phyloP scores from a whole-genome alignment of 1,140 invertebrate species.

The Stratiolaelaps scimitus region DNA sequence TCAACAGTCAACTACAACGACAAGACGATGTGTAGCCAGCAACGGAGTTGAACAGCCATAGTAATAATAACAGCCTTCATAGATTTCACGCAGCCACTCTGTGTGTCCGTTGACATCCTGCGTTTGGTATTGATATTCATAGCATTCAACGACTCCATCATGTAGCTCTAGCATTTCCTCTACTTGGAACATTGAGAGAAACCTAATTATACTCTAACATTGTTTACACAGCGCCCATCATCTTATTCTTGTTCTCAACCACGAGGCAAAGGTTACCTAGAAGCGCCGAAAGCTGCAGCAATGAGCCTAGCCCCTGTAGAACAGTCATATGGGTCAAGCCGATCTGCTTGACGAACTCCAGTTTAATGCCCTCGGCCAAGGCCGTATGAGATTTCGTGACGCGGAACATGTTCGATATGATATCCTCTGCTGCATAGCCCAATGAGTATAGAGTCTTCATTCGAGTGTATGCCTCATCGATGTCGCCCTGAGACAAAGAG shows the following conservation, averaged over 20 bases:
- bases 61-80: too few species aligned
- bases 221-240: neutral
- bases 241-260: neutral
- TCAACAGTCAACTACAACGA: too few species aligned
- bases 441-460: constrained; percentile 75
- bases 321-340: constrained; percentile 80
- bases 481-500: constrained; percentile 50
- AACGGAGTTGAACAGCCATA: too few species aligned
- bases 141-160: too few species aligned
- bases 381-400: constrained; percentile 68
- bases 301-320: constrained; percentile 68
- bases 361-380: constrained; percentile 63
- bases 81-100: too few species aligned
- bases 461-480: constrained; percentile 74
- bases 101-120: too few species aligned
- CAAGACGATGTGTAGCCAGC: too few species aligned
- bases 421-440: constrained; percentile 90
- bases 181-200: too few species aligned
- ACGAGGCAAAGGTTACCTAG: constrained; percentile 60
- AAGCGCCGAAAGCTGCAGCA: constrained; percentile 78
- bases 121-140: too few species aligned
- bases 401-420: constrained; percentile 84
- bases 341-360: constrained; percentile 85
- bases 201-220: too few species aligned
- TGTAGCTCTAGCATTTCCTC: too few species aligned